Conservation (phyloP, 2,797 vertebrate genomes). For the Protonibea diacanthus region DNA sequence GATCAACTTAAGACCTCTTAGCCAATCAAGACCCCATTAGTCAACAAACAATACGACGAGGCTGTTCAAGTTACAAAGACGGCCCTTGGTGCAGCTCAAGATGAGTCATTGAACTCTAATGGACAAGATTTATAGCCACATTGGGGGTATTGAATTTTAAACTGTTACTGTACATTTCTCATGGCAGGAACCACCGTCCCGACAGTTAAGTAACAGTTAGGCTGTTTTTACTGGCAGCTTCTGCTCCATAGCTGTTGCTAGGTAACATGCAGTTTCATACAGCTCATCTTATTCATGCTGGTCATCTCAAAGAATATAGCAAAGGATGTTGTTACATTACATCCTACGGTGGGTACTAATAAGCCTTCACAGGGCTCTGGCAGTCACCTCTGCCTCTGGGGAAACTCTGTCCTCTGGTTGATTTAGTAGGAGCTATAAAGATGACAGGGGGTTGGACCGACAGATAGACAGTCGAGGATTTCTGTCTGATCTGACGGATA, state of each 20-base stretch:
- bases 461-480: slow-evolving; percentile 54
- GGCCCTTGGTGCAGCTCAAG: background rate
- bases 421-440: slow-evolving; percentile 59
- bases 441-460: slow-evolving; percentile 48
- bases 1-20: background rate
- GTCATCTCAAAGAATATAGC: slow-evolving; percentile 23
- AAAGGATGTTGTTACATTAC: slow-evolving; percentile 17
- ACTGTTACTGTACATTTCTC: background rate
- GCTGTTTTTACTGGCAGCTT: slow-evolving; percentile 22
- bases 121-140: background rate
- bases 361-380: slow-evolving; percentile 10
- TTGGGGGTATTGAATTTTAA: background rate
- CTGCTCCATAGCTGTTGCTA: slow-evolving; percentile 40
- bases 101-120: background rate
- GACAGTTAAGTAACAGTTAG: slow-evolving; percentile 34
- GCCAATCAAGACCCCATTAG: background rate
- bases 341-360: slow-evolving; percentile 10
- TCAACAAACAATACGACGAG: background rate
- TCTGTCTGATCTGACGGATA: slow-evolving; percentile 51
- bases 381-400: slow-evolving; percentile 21
- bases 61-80: background rate
- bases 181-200: slow-evolving; percentile 3
- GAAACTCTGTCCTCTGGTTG: slow-evolving; percentile 28
- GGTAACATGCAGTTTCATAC: slow-evolving; percentile 29
- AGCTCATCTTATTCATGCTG: slow-evolving; percentile 27